phyloP scores from a whole-genome alignment of 2,888 invertebrate species.

The Vanessa cardui region DNA sequence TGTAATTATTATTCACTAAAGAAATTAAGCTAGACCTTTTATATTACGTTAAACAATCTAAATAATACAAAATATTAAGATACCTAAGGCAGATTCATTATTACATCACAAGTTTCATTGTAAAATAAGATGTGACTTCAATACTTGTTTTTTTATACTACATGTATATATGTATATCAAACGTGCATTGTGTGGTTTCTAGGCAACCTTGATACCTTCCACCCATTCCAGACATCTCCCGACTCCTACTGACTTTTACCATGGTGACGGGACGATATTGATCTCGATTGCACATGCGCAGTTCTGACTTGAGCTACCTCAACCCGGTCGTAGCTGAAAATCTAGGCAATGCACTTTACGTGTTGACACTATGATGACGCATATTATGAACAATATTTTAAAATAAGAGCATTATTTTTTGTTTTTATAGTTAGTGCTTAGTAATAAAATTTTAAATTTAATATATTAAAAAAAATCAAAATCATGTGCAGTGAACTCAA shows the following conservation, averaged over 20 bases:
- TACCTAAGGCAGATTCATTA: too few relatives aligned
- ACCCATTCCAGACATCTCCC: background rate
- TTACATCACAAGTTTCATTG: too few relatives aligned
- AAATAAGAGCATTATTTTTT: background rate
- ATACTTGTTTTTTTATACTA: too few relatives aligned
- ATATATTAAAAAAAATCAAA: background rate
- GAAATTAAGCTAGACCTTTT: too few relatives aligned
- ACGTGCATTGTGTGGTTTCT: background rate
- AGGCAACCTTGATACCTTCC: background rate
- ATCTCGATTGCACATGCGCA: background rate
- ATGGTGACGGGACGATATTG: background rate
- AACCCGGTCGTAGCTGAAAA: background rate
- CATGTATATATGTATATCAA: too few relatives aligned
- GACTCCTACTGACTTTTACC: background rate
- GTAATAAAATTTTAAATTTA: too few relatives aligned
- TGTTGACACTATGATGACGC: conserved; percentile 1
- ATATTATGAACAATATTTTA: background rate
- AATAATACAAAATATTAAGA: too few relatives aligned
- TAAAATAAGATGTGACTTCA: too few relatives aligned
- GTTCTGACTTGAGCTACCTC: background rate
- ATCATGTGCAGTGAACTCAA: background rate
- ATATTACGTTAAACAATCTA: too few relatives aligned
- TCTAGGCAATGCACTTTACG: conserved; percentile 1
- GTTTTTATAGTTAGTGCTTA: too few relatives aligned
- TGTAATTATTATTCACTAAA: too few relatives aligned